phyloP scores from a whole-genome alignment of 2,797 vertebrate species.

The Morelia viridis region DNA sequence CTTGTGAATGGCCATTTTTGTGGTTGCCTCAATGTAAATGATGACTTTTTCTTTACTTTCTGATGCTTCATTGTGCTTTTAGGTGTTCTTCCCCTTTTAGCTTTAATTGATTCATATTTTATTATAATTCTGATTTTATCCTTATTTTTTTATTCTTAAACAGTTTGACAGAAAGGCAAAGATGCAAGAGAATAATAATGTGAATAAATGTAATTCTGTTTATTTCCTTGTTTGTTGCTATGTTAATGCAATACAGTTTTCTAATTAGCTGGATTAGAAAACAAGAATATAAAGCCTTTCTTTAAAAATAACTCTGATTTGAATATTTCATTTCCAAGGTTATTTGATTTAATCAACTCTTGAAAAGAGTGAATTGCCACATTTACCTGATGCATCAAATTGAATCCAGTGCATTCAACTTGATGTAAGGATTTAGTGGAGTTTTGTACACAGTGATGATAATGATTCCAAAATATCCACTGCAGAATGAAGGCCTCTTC shows the following conservation, averaged over 20 bases:
- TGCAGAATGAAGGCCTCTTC: too few relatives aligned
- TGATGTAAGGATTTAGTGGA: too few relatives aligned
- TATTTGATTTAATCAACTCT: not conserved
- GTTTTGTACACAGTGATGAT: too few relatives aligned
- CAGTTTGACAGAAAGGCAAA: not conserved
- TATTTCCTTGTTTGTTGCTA: not conserved
- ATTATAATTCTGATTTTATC: not conserved
- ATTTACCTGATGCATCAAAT: too few relatives aligned
- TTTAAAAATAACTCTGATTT: not conserved
- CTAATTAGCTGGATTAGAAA: not conserved
- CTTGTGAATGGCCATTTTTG: not conserved
- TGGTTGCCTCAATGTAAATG: not conserved
- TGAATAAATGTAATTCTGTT: not conserved
- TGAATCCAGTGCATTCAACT: too few relatives aligned
- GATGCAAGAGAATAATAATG: not conserved
- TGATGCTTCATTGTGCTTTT: not conserved
- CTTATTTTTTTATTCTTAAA: not conserved
- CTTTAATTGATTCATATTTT: not conserved
- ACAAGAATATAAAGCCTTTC: not conserved
- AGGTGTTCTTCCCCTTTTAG: not conserved
- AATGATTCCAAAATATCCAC: too few relatives aligned
- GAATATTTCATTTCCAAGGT: not conserved
- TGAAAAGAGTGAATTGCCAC: too few relatives aligned
- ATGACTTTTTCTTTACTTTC: not conserved
- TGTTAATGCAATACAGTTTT: not conserved